A percentile compares a stretch with the other conserved stretches of the same genome.
phyloP scores from a whole-genome alignment of 2,888 invertebrate genomes.

The Trissolcus japonicus region DNA sequence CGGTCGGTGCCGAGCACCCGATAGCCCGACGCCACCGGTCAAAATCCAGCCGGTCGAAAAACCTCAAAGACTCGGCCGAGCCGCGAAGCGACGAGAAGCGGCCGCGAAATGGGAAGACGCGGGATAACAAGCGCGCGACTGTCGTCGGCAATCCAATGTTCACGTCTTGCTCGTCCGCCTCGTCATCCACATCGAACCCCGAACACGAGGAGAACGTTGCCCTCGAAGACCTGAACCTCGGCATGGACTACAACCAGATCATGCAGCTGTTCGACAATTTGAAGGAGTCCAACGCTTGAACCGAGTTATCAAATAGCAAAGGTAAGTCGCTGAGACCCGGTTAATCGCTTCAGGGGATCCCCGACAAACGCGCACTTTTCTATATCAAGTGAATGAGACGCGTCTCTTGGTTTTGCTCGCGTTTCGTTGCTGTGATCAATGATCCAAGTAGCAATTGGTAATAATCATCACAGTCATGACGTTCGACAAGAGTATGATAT shows the following conservation, averaged over 20 bases:
- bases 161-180: slow-evolving; percentile 77
- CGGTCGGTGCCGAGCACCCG: slow-evolving; percentile 67
- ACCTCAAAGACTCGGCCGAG: slow-evolving; percentile 65
- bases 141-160: slow-evolving; percentile 94
- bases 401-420: background rate
- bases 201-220: slow-evolving; percentile 81
- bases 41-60: slow-evolving; percentile 62
- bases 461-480: no score
- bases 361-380: slow-evolving; percentile 32
- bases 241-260: slow-evolving; percentile 98
- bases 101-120: slow-evolving; percentile 62
- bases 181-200: slow-evolving; percentile 66
- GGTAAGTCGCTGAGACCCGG: slow-evolving; percentile 32
- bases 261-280: slow-evolving; percentile 99
- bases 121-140: slow-evolving; percentile 88
- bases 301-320: slow-evolving; percentile 7
- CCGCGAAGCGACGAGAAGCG: slow-evolving; percentile 67
- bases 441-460: slow-evolving; percentile 12
- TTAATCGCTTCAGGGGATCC: slow-evolving; percentile 18
- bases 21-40: slow-evolving; percentile 70
- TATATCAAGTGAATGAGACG: slow-evolving; percentile 42
- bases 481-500: no score
- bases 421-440: slow-evolving; percentile 16
- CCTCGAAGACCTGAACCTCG: slow-evolving; percentile 86
- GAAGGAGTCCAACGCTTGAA: slow-evolving; percentile 93